Conservation (phyloP, 1,140 invertebrate genomes). For the Acyrthosiphon pisum region DNA sequence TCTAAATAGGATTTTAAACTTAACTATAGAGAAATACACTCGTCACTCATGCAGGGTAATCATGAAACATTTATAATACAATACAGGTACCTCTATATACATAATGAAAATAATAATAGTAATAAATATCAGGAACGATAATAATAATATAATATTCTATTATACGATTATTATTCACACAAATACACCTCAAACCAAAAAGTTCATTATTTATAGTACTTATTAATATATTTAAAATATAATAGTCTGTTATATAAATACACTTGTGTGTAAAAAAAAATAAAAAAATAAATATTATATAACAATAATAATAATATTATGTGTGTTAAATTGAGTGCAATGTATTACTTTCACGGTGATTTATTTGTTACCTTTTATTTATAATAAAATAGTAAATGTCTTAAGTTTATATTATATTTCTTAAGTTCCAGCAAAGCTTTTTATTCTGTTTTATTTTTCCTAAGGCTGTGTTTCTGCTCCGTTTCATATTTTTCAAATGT, state of each 20-base stretch:
- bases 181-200: constrained; percentile 28
- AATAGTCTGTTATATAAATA: constrained; percentile 40
- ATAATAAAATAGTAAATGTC: constrained; percentile 53
- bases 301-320: constrained; percentile 35
- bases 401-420: constrained; percentile 52
- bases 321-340: constrained; percentile 56
- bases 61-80: constrained; percentile 49
- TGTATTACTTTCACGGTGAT: constrained; percentile 55
- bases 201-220: constrained; percentile 44
- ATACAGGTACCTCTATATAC: constrained; percentile 50
- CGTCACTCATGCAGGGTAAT: constrained; percentile 55
- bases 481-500: constrained; percentile 45
- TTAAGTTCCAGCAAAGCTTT: constrained; percentile 48
- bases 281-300: constrained; percentile 29
- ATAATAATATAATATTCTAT: not conserved
- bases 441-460: constrained; percentile 52
- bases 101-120: constrained; percentile 48
- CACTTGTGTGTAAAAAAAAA: not conserved
- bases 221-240: constrained; percentile 22
- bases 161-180: constrained; percentile 20
- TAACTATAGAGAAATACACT: constrained; percentile 49
- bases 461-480: constrained; percentile 54
- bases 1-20: constrained; percentile 9
- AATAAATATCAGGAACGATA: constrained; percentile 51
- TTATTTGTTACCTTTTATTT: constrained; percentile 55